Conservation (phyloP, 1,140 invertebrate species). For the Linepithema humile region DNA sequence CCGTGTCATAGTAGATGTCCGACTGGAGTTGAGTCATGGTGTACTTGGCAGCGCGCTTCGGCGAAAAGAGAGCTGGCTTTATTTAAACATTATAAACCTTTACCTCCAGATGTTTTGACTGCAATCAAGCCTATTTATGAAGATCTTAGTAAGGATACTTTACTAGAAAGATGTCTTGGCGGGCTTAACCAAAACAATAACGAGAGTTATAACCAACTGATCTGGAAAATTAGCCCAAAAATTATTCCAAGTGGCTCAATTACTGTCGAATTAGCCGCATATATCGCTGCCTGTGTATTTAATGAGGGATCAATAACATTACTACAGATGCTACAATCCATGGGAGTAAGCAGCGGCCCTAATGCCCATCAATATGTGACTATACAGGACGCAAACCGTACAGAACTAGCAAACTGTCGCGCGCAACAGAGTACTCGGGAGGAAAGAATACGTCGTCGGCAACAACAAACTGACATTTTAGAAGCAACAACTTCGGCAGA, state of each 20-base stretch:
- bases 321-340: background rate
- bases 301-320: conserved; percentile 9
- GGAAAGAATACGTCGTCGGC: background rate
- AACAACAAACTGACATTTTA: background rate
- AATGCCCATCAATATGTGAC: background rate
- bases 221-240: conserved; percentile 6
- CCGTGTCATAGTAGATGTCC: conserved; percentile 68
- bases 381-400: background rate
- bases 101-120: conserved; percentile 12
- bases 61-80: conserved; percentile 16
- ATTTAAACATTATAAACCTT: background rate
- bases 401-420: background rate
- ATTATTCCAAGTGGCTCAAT: background rate
- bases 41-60: conserved; percentile 70
- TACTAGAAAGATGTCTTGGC: conserved; percentile 19
- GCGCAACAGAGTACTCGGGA: background rate
- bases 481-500: background rate
- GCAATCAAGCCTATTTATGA: conserved; percentile 26
- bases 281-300: conserved; percentile 15
- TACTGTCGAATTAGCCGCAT: conserved; percentile 4
- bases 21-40: conserved; percentile 71
- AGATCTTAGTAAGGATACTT: background rate
- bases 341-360: background rate
- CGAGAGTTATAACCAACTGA: conserved; percentile 9
- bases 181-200: conserved; percentile 25